A percentile compares a stretch with the other conserved stretches of the same genome.
These are phyloP conservation scores for Myotis daubentonii DNA, from an alignment of 2,797 vertebrate genomes.

Conservation along the genomic window DNA sequence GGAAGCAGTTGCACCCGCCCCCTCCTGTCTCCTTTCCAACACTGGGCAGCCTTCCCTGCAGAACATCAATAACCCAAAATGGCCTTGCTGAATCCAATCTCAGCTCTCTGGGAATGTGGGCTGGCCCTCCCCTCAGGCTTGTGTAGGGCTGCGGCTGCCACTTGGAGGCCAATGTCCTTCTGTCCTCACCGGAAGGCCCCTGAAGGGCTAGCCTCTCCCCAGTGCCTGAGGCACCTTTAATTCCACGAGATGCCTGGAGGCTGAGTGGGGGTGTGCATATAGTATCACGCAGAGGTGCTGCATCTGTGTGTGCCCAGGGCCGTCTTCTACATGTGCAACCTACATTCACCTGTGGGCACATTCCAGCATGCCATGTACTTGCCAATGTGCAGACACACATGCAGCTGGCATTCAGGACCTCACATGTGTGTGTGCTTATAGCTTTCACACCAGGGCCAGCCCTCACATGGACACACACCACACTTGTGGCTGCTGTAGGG, in stretches of 20 bases:
- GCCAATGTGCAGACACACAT: neutral
- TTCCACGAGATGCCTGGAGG: neutral
- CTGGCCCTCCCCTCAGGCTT: neutral
- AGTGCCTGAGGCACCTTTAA: neutral
- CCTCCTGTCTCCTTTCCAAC: constrained; percentile 9
- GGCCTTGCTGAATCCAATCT: constrained; percentile 7
- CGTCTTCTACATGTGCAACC: rapidly evolving
- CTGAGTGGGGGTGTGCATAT: neutral
- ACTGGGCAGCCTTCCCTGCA: constrained; percentile 24
- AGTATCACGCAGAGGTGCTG: neutral
- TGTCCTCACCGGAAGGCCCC: neutral
- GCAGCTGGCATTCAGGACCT: neutral
- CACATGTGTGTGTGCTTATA: neutral
- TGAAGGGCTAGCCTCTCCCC: neutral
- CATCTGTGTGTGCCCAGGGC: neutral
- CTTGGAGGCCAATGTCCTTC: neutral
- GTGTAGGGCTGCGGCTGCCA: neutral
- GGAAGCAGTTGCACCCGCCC: neutral
- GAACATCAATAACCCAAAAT: constrained; percentile 22
- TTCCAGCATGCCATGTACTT: neutral
- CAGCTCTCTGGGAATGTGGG: neutral
- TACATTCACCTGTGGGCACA: constrained; percentile 19
- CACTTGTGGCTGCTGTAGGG: neutral
- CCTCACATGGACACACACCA: neutral
- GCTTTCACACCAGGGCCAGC: neutral